Evolutionary conservation across 2,797 vertebrate genomes (phyloP).

Genomic region (Sebastes hubbsi): DNA sequence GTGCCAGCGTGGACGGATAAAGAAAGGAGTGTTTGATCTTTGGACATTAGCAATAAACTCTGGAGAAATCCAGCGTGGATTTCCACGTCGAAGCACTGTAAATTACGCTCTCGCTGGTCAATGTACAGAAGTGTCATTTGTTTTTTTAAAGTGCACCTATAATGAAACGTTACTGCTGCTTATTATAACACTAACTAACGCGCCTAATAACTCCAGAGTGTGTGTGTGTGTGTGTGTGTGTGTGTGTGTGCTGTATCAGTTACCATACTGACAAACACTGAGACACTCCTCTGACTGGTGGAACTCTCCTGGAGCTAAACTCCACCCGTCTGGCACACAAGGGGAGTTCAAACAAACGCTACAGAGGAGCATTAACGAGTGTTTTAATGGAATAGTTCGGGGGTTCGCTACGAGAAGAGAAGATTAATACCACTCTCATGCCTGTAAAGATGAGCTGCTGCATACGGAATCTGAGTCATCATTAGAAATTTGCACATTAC

Average conservation of each 20-base stretch:
- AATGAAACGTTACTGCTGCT: constrained; percentile 59
- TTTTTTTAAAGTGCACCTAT: constrained; percentile 35
- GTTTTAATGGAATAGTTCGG: neutral
- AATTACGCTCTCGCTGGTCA: constrained; percentile 26
- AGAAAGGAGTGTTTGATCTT: neutral
- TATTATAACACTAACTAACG: constrained; percentile 49
- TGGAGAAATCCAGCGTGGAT: neutral
- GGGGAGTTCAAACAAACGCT: neutral
- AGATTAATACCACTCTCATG: neutral
- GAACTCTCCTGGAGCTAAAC: neutral
- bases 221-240: too few relatives aligned
- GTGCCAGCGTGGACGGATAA: neutral
- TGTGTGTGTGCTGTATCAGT: constrained; percentile 7
- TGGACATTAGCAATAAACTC: constrained; percentile 60
- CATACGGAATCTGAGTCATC: neutral
- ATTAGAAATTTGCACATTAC: neutral
- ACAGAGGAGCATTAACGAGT: neutral
- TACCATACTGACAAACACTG: neutral
- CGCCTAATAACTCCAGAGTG: constrained; percentile 25
- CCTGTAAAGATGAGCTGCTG: neutral
- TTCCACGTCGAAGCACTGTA: constrained; percentile 53
- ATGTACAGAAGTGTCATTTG: constrained; percentile 43
- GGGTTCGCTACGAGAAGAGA: neutral
- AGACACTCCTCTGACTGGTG: neutral
- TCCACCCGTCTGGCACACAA: neutral